Base-by-base conservation (phyloP, 1,140 invertebrate species). In the Himalopsyche phryganea region DNA sequence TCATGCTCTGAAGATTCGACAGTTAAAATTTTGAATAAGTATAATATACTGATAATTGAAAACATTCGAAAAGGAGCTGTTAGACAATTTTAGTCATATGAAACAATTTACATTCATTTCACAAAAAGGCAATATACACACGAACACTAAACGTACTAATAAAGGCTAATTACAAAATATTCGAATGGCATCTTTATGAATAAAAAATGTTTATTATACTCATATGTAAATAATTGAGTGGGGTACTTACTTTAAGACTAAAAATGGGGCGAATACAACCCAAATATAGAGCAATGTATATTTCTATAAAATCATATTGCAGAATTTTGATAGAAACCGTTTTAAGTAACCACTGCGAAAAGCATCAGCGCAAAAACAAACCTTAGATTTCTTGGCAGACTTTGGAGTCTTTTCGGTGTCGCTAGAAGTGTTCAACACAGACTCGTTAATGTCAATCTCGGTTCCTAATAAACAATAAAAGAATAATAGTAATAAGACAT, bases 321-420 rank as follows among this genome's bases (percentile, higher is more conserved):
- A n/a, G n/a, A n/a, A n/a, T n/a, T n/a, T n/a, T n/a, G n/a, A n/a
- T n/a, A n/a, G n/a, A n/a, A n/a, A n/a, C 9, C 9, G 23, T 28
- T 28, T 28, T 28, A 28, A 9, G 9, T 28, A 28, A 28, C 23
- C 23, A 9, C 9, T 28, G 23, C 23, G 9, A 9, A 28, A 28
- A 28, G 23, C 23, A 9, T 28, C 9, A 28, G 23, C 23, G 9
- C 9, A 28, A 28, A 28, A 14, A 67, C 68, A 65, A 61, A 78
- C 76, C 72, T 75, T 76, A 6, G 69, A 68, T 63, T 73, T 78
- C 60, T 76, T 77, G 20, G 20, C 56, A 10, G 63, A 56, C 44
- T 61, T 65, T n/a, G 76, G 75, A 6, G 74, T 73, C 23, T 69
- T 73, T 10, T 77, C 76, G 0, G 70, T 63, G 60, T 77, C 76